Evolutionary conservation across 2,888 invertebrate species (phyloP).

Genomic region (Microctonus brassicae): DNA sequence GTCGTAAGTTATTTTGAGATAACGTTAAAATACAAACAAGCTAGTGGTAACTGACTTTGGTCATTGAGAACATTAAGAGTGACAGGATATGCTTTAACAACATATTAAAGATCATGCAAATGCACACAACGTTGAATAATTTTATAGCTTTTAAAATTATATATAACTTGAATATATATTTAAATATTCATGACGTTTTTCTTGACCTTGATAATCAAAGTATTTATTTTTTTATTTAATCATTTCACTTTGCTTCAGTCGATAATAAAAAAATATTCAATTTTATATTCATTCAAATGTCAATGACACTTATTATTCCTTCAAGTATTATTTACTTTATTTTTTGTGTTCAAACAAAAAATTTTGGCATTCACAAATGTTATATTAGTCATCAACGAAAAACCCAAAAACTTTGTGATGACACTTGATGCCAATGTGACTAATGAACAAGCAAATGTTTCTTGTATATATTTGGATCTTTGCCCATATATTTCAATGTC

Average conservation of each 20-base stretch:
- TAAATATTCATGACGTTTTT: neutral
- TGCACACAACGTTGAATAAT: neutral
- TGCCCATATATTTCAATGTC: conserved; percentile 9
- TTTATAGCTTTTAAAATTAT: neutral
- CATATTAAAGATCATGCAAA: too few relatives aligned
- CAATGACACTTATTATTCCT: neutral
- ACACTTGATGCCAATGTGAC: neutral
- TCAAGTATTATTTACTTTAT: neutral
- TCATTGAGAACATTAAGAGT: neutral
- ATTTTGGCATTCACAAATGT: neutral
- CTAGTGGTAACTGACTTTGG: conserved; percentile 5
- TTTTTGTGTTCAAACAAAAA: neutral
- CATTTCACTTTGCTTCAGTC: neutral
- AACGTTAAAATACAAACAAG: neutral
- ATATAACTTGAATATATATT: neutral
- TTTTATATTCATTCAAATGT: neutral
- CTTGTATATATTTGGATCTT: neutral
- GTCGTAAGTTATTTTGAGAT: neutral
- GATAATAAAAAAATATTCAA: neutral
- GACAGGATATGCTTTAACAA: neutral
- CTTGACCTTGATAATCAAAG: neutral
- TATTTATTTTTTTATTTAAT: neutral
- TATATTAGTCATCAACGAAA: conserved; percentile 9
- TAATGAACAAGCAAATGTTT: neutral
- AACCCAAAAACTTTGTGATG: neutral